A percentile compares a stretch with the other conserved stretches of the same genome.
Conservation (phyloP, 2,797 vertebrate genomes). For the Simalia tracyae region DNA sequence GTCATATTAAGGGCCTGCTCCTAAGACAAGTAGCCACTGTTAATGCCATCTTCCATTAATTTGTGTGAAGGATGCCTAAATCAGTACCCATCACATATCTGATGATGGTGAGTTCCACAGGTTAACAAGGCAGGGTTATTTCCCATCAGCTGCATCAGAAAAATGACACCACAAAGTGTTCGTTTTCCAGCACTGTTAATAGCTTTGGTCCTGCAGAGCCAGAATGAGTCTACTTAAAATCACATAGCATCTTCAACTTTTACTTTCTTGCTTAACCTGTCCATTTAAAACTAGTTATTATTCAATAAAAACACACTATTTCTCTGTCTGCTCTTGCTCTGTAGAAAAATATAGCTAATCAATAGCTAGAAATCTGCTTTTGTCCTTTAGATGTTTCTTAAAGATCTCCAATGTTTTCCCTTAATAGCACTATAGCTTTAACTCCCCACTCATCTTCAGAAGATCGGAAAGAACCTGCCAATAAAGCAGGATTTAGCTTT, state of each 20-base stretch:
- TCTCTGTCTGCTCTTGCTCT: background rate
- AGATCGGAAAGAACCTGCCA: constrained; percentile 16
- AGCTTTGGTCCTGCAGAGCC: background rate
- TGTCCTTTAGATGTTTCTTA: constrained; percentile 34
- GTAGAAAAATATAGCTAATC: background rate
- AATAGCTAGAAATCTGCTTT: constrained; percentile 3
- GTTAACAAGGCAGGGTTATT: background rate
- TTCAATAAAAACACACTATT: background rate
- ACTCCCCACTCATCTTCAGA: constrained; percentile 44
- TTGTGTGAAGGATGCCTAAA: background rate
- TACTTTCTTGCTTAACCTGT: background rate
- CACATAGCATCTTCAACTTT: background rate
- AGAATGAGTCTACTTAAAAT: background rate
- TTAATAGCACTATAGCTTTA: constrained; percentile 43
- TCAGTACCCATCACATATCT: background rate
- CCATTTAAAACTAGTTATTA: background rate
- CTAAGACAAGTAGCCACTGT: background rate
- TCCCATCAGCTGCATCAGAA: background rate
- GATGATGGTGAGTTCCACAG: background rate
- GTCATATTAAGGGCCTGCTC: background rate
- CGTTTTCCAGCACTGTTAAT: background rate
- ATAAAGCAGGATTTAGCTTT: constrained; percentile 51
- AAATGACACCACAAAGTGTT: background rate
- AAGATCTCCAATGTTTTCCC: constrained; percentile 19
- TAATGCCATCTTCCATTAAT: background rate